Percentiles rank a stretch among this genome's conserved stretches.
These are phyloP conservation scores for Eurystomus glaucurus DNA, from an alignment of 2,797 vertebrate genomes.

Conservation along the genomic window DNA sequence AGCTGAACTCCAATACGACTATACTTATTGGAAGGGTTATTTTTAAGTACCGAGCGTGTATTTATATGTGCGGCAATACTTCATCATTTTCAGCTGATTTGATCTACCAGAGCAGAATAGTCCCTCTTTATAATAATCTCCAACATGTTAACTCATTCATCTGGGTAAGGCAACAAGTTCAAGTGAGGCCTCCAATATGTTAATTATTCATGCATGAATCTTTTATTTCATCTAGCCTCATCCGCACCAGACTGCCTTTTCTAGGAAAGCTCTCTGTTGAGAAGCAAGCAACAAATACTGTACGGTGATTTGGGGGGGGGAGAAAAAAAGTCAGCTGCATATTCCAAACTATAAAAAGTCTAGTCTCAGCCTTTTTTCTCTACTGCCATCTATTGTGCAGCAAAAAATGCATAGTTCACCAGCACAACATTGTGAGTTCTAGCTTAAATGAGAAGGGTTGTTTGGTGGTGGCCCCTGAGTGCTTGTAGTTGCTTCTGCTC, in stretches of 20 bases:
- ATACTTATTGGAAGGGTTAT: slow-evolving; percentile 61
- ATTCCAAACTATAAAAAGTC: slow-evolving; percentile 75
- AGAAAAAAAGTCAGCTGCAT: slow-evolving; percentile 37
- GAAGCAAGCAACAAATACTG: slow-evolving; percentile 60
- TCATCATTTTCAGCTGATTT: slow-evolving; percentile 53
- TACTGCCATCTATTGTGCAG: slow-evolving; percentile 81
- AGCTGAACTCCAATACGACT: slow-evolving; percentile 56
- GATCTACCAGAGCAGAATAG: slow-evolving; percentile 48
- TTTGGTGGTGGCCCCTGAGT: neutral
- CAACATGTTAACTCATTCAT: slow-evolving; percentile 71
- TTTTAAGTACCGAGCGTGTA: slow-evolving; percentile 54
- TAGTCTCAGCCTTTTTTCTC: slow-evolving; percentile 74
- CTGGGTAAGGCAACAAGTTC: slow-evolving; percentile 71
- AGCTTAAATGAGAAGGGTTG: neutral
- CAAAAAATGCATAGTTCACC: slow-evolving; percentile 29
- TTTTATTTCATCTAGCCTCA: slow-evolving; percentile 65
- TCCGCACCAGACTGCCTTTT: slow-evolving; percentile 67
- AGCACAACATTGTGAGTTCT: neutral
- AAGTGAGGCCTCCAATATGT: slow-evolving; percentile 71
- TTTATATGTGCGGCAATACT: slow-evolving; percentile 41
- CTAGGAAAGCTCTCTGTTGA: slow-evolving; percentile 66
- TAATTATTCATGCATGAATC: slow-evolving; percentile 73
- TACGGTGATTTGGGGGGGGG: neutral
- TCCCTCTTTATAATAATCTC: slow-evolving; percentile 65
- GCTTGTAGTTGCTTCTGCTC: slow-evolving; percentile 20